These are phyloP conservation scores for Tridacna crocea DNA, from an alignment of 2,888 invertebrate species.

Conservation along the genomic window DNA sequence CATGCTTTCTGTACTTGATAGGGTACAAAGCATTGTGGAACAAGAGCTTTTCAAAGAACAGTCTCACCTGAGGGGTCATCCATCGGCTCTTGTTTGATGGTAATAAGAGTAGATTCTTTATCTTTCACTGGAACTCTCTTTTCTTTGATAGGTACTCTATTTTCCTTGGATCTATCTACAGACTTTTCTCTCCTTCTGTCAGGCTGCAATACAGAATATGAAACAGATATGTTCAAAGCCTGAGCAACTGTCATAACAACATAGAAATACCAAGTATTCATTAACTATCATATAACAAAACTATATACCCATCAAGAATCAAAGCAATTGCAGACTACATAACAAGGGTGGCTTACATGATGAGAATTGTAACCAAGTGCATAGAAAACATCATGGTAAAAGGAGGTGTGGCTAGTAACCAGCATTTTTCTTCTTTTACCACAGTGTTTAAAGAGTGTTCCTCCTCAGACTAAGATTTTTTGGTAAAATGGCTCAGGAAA, in stretches of 20 bases:
- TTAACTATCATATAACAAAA: background rate
- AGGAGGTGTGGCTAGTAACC: too few relatives aligned
- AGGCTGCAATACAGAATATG: slow-evolving; percentile 10
- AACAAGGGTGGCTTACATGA: too few relatives aligned
- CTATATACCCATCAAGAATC: background rate
- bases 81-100: slow-evolving; percentile 47
- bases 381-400: too few relatives aligned
- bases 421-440: too few relatives aligned
- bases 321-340: too few relatives aligned
- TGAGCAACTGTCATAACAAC: background rate
- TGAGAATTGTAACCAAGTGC: too few relatives aligned
- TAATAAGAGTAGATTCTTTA: slow-evolving; percentile 38
- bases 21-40: too few relatives aligned
- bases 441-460: too few relatives aligned
- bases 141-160: slow-evolving; percentile 43
- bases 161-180: slow-evolving; percentile 49
- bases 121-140: background rate
- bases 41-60: too few relatives aligned
- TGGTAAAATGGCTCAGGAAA: too few relatives aligned
- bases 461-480: too few relatives aligned
- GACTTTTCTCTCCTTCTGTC: slow-evolving; percentile 29
- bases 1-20: too few relatives aligned
- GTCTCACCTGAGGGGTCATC: slow-evolving; percentile 52
- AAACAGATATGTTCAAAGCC: background rate
- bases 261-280: background rate